These are phyloP conservation scores for Trissolcus brochymenae DNA, from an alignment of 2,888 invertebrate genomes.

Conservation along the genomic window DNA sequence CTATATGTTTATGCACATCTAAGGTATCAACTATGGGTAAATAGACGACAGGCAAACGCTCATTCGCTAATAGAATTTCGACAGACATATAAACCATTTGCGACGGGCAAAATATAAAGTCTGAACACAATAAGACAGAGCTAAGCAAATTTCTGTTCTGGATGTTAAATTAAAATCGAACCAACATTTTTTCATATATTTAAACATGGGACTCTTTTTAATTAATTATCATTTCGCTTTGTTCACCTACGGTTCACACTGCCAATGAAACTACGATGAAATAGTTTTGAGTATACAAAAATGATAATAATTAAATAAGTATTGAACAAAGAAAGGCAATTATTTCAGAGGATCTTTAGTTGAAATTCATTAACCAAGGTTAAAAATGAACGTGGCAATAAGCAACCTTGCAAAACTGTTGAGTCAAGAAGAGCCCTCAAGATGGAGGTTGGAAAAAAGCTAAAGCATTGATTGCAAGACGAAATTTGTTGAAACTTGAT, in stretches of 20 bases:
- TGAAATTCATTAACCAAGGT: too few species aligned
- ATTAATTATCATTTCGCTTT: too few species aligned
- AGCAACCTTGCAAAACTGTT: too few species aligned
- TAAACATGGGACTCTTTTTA: too few species aligned
- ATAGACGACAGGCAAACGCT: conserved; percentile 41
- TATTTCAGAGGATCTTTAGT: conserved; percentile 2
- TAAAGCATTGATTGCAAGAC: not conserved
- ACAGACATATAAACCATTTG: conserved; percentile 22
- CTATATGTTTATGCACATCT: conserved; percentile 56
- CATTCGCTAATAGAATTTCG: conserved; percentile 32
- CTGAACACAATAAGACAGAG: conserved; percentile 19
- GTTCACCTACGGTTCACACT: too few species aligned
- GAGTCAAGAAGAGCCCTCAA: too few species aligned
- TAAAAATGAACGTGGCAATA: too few species aligned
- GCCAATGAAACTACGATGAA: too few species aligned
- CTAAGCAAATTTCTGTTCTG: conserved; percentile 35
- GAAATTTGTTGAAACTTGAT: conserved; percentile 38
- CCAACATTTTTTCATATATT: conserved; percentile 11
- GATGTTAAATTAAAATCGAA: conserved; percentile 38
- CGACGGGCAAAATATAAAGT: conserved; percentile 10
- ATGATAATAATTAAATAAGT: too few species aligned
- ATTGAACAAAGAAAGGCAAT: conserved; percentile 14
- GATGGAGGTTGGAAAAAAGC: too few species aligned
- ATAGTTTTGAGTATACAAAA: too few species aligned
- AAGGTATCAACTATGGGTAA: conserved; percentile 50